Percentiles rank a stretch among this genome's conserved stretches.
Evolutionary conservation across 2,888 invertebrate genomes (phyloP).

Genomic region (Metalampra italica): DNA sequence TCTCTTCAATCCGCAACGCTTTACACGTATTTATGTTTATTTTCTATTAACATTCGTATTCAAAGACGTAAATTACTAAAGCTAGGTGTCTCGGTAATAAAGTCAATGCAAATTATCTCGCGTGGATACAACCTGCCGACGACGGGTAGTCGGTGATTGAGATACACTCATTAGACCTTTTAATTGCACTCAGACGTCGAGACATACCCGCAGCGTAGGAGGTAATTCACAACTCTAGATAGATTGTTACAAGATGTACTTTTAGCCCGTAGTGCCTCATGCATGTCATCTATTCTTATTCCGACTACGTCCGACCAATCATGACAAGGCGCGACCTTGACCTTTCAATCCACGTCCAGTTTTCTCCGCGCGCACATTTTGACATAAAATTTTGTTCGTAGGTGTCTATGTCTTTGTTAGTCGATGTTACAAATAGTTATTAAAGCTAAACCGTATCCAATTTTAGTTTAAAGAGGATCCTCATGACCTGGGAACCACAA

Average conservation of each 20-base stretch:
- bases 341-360: too few species aligned
- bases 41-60: not conserved
- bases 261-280: not conserved
- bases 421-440: too few species aligned
- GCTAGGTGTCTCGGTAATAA: slow-evolving; percentile 23
- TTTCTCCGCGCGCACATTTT: too few species aligned
- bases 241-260: not conserved
- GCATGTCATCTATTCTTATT: too few species aligned
- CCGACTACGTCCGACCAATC: too few species aligned
- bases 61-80: not conserved
- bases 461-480: too few species aligned
- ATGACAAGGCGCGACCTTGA: too few species aligned
- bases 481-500: too few species aligned
- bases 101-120: slow-evolving; percentile 34
- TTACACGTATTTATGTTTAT: not conserved
- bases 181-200: slow-evolving; percentile 7
- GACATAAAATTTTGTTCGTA: too few species aligned
- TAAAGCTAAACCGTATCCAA: too few species aligned
- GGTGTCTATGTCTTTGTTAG: too few species aligned
- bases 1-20: too few species aligned
- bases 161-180: slow-evolving; percentile 21
- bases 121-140: slow-evolving; percentile 27
- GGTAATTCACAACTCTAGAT: not conserved
- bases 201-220: slow-evolving; percentile 3
- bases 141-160: slow-evolving; percentile 28